A percentile compares a stretch with the other conserved stretches of the same genome.
phyloP scores from a whole-genome alignment of 2,113 vertebrate species.

The Leucosticte australis region DNA sequence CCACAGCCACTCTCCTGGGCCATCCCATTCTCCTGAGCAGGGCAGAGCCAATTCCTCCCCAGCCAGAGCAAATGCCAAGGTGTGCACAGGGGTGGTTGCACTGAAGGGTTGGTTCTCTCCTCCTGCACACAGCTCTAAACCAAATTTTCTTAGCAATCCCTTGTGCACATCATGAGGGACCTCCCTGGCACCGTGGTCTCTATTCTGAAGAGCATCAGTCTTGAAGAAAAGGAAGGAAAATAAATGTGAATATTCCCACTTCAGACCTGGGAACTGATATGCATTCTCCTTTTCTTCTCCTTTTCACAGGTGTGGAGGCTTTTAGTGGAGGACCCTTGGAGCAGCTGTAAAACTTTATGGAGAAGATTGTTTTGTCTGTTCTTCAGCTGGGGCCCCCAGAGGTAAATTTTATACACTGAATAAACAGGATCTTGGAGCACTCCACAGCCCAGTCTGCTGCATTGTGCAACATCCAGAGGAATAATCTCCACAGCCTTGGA shows the following conservation, averaged over 20 bases:
- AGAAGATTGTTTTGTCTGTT: background rate
- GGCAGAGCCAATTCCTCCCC: background rate
- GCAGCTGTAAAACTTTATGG: background rate
- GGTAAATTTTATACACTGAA: background rate
- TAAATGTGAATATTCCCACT: background rate
- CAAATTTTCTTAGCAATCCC: background rate
- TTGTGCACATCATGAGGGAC: background rate
- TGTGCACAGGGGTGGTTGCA: background rate
- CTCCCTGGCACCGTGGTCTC: background rate
- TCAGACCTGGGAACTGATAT: background rate
- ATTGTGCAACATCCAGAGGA: background rate
- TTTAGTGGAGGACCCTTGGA: background rate
- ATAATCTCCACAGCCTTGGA: background rate
- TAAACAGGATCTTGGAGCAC: background rate
- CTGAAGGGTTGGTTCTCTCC: background rate
- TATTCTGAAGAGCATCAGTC: background rate
- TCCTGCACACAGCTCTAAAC: accelerated
- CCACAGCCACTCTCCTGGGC: background rate
- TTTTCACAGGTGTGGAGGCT: background rate
- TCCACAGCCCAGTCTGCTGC: background rate
- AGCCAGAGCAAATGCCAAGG: background rate
- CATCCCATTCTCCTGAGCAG: background rate
- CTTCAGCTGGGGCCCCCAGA: background rate
- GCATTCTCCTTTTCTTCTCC: background rate
- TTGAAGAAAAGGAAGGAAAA: background rate